Conservation (phyloP, 1,140 invertebrate genomes). For the Temnothorax longispinosus region DNA sequence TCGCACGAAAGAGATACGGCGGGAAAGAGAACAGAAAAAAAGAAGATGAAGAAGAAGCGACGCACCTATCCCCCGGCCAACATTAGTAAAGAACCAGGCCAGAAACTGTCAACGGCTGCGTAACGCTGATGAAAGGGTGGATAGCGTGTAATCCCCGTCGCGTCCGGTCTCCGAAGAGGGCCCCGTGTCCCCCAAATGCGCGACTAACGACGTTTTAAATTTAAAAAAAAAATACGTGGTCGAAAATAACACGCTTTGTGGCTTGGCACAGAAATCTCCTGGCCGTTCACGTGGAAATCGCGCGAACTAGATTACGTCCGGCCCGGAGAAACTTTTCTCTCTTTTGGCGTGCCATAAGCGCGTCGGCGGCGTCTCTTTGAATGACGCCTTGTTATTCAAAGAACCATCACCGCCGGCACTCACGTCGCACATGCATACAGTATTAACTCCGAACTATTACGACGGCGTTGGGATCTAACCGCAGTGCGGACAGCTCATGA, state of each 20-base stretch:
- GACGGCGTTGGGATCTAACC: conserved; percentile 36
- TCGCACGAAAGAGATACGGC: conserved; percentile 37
- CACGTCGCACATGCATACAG: conserved; percentile 26
- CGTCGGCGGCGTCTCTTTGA: conserved; percentile 22
- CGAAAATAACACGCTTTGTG: conserved; percentile 56
- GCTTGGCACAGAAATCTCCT: conserved; percentile 37
- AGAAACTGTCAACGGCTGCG: conserved; percentile 62
- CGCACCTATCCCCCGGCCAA: conserved; percentile 34
- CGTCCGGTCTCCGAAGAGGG: conserved; percentile 55
- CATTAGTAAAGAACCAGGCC: conserved; percentile 51
- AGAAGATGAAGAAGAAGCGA: conserved; percentile 27
- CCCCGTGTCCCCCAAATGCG: conserved; percentile 53
- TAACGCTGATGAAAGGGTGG: conserved; percentile 69
- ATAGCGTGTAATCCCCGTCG: conserved; percentile 66
- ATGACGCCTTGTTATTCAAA: conserved; percentile 57
- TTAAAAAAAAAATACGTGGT: background rate
- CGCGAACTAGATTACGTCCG: conserved; percentile 58
- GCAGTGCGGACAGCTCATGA: conserved; percentile 44
- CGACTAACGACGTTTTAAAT: conserved; percentile 69
- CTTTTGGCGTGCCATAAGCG: background rate
- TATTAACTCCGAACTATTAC: conserved; percentile 56
- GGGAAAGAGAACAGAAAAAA: background rate
- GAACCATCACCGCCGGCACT: conserved; percentile 20
- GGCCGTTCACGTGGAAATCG: conserved; percentile 34
- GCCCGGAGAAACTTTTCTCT: conserved; percentile 3